phyloP scores from a whole-genome alignment of 2,797 vertebrate species.

The Pseudochirops corinnae region DNA sequence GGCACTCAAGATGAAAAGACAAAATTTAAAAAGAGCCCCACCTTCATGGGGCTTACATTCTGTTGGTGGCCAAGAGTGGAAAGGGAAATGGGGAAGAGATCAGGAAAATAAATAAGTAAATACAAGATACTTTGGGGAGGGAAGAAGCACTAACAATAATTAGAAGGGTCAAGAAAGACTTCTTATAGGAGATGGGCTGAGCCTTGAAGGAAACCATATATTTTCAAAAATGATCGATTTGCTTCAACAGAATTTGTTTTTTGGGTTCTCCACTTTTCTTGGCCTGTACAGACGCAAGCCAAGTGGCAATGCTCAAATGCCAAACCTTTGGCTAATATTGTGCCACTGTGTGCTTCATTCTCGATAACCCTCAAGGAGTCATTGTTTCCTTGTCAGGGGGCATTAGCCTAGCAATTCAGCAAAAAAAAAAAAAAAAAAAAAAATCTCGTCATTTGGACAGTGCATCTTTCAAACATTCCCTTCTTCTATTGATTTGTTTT shows the following conservation, averaged over 20 bases:
- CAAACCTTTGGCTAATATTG: constrained; percentile 82
- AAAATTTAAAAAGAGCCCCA: not conserved
- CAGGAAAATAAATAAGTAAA: not conserved
- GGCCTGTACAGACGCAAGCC: constrained; percentile 13
- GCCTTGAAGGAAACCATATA: not conserved
- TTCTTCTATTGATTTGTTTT: constrained; percentile 96
- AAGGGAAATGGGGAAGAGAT: not conserved
- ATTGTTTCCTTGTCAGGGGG: constrained; percentile 89
- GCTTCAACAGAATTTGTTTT: constrained; percentile 51
- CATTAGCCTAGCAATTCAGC: constrained; percentile 87
- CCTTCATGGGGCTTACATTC: not conserved
- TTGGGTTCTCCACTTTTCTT: not conserved
- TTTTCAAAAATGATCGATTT: constrained; percentile 44
- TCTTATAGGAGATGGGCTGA: not conserved
- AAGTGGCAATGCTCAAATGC: constrained; percentile 71
- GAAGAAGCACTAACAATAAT: not conserved
- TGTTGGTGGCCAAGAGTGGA: not conserved
- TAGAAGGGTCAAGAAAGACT: not conserved
- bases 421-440: constrained; percentile 72
- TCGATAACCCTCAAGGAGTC: constrained; percentile 86
- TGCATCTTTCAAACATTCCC: constrained; percentile 90
- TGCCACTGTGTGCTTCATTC: constrained; percentile 81
- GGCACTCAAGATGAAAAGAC: not conserved
- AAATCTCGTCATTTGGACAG: constrained; percentile 88
- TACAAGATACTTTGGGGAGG: not conserved